Evolutionary conservation across 2,113 vertebrate genomes (phyloP).

Genomic region (Camelus bactrianus): DNA sequence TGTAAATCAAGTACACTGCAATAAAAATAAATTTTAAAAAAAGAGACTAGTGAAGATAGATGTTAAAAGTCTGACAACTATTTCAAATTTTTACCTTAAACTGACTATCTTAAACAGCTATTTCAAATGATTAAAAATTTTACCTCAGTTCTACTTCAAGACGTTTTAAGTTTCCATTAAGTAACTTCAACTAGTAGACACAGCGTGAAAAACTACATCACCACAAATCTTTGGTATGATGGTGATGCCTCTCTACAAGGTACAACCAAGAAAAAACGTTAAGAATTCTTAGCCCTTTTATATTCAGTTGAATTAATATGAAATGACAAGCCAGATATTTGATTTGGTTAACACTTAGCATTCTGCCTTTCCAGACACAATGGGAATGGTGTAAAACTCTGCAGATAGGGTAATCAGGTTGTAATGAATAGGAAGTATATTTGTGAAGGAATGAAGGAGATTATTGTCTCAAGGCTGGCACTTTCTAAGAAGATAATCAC

Average conservation of each 20-base stretch:
- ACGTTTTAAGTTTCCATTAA: not conserved
- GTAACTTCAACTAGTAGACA: not conserved
- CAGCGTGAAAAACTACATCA: not conserved
- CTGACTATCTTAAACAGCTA: conserved; percentile 9
- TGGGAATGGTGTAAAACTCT: not conserved
- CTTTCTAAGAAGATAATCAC: not conserved
- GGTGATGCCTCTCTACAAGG: not conserved
- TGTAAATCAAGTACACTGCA: too few species aligned
- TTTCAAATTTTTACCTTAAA: conserved; percentile 23
- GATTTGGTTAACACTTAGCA: not conserved
- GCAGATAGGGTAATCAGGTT: not conserved
- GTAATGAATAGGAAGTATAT: not conserved
- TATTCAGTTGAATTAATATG: not conserved
- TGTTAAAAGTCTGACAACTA: conserved; percentile 5
- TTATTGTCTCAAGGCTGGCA: not conserved
- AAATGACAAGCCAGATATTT: not conserved
- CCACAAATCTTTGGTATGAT: not conserved
- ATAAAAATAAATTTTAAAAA: too few species aligned
- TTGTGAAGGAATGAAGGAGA: not conserved
- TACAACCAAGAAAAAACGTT: not conserved
- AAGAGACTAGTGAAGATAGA: not conserved
- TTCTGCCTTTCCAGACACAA: not conserved
- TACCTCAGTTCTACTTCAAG: not conserved
- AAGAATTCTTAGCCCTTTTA: not conserved
- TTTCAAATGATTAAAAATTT: conserved; percentile 7